Conservation (phyloP, 2,797 vertebrate species). For the Aeoliscus strigatus region DNA sequence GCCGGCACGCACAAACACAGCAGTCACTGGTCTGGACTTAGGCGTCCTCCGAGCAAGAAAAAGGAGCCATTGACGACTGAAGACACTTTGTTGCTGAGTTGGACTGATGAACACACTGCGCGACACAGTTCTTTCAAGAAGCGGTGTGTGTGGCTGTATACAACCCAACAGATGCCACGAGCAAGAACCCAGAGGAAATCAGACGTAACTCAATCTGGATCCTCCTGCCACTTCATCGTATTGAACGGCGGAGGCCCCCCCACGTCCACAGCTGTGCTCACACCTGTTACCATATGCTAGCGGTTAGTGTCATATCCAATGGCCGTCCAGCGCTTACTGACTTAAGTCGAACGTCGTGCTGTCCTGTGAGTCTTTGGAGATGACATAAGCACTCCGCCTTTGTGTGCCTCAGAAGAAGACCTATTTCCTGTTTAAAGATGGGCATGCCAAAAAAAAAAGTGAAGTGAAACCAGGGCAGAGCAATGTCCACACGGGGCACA, state of each 20-base stretch:
- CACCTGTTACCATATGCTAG: conserved; percentile 59
- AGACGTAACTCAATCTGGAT: conserved; percentile 53
- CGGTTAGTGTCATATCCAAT: conserved; percentile 7
- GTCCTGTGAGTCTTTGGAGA: no score
- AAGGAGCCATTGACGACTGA: conserved; percentile 14
- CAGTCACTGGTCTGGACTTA: conserved; percentile 31
- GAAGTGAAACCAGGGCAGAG: conserved; percentile 62
- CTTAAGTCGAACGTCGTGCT: no score
- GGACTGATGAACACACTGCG: neutral
- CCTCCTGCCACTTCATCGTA: conserved; percentile 35
- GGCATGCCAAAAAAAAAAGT: conserved; percentile 34
- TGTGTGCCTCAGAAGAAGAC: conserved; percentile 30
- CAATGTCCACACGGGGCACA: conserved; percentile 27
- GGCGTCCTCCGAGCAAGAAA: conserved; percentile 13
- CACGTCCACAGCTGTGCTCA: conserved; percentile 57
- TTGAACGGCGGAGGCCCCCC: conserved; percentile 51
- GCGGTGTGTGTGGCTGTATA: no score
- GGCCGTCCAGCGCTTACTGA: no score
- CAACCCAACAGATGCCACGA: conserved; percentile 53
- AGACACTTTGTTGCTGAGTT: conserved; percentile 5
- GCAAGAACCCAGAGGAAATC: conserved; percentile 52
- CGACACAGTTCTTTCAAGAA: neutral
- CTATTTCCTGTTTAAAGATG: conserved; percentile 62
- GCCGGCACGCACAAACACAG: conserved; percentile 59
- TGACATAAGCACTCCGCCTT: conserved; percentile 19